Conservation (phyloP, 2,888 invertebrate species). For the Herminia tarsipennalis region DNA sequence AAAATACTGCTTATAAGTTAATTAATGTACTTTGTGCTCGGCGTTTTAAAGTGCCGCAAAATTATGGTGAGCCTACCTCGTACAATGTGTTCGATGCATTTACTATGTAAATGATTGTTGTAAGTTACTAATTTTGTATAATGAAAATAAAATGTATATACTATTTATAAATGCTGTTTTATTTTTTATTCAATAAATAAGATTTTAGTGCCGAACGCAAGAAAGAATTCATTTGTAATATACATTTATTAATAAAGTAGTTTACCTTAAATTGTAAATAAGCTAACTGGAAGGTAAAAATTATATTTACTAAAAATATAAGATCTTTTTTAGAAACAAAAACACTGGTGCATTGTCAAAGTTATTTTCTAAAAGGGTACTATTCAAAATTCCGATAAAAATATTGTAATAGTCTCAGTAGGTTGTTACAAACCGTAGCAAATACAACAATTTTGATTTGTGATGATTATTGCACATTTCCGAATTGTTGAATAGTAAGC, state of each 20-base stretch:
- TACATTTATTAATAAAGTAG: too few species aligned
- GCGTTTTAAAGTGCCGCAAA: too few species aligned
- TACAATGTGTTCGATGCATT: constrained; percentile 54
- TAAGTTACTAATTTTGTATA: constrained; percentile 21
- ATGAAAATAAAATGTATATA: constrained; percentile 28
- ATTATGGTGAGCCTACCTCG: too few species aligned
- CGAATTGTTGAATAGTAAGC: background rate
- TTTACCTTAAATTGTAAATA: constrained; percentile 16
- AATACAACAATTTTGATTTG: too few species aligned
- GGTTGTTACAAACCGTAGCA: too few species aligned
- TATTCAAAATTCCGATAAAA: background rate
- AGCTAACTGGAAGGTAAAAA: constrained; percentile 7
- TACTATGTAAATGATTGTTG: constrained; percentile 59
- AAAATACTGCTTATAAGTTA: too few species aligned
- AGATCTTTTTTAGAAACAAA: constrained; percentile 5
- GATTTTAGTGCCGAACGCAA: constrained; percentile 25
- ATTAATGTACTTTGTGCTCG: too few species aligned
- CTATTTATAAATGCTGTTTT: constrained; percentile 32
- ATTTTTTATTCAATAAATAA: constrained; percentile 19
- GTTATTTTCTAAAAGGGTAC: constrained; percentile 15
- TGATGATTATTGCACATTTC: too few species aligned
- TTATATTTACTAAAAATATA: background rate
- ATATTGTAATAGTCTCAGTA: background rate
- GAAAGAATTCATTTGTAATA: constrained; percentile 17
- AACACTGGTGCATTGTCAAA: constrained; percentile 22